Evolutionary conservation across 2,113 vertebrate species (phyloP).

Genomic region (Pachycephala philippinensis): DNA sequence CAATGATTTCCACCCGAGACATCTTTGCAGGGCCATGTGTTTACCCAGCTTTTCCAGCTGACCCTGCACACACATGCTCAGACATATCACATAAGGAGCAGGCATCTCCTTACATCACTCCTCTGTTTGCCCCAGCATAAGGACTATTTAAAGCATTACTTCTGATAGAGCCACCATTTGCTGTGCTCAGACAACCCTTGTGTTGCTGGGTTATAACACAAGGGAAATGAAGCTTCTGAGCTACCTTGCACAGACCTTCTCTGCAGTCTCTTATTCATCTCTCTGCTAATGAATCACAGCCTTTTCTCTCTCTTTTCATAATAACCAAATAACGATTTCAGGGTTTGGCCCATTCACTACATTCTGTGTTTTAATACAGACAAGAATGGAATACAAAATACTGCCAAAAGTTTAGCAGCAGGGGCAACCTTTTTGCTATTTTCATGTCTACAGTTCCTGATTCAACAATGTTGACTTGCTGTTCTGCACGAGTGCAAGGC

Average conservation of each 20-base stretch:
- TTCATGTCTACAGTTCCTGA: background rate
- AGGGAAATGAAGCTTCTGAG: background rate
- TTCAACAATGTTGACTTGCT: background rate
- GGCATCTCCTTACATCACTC: background rate
- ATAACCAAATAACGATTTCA: slow-evolving; percentile 45
- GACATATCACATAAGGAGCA: background rate
- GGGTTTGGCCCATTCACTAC: slow-evolving; percentile 41
- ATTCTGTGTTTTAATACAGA: slow-evolving; percentile 34
- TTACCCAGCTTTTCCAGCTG: background rate
- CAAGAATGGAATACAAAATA: slow-evolving; percentile 42
- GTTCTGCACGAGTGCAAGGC: background rate
- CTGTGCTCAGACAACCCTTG: background rate
- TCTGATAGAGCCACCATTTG: background rate
- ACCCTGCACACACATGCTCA: background rate
- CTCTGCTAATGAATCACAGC: slow-evolving; percentile 21
- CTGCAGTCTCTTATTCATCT: background rate
- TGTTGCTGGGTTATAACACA: background rate
- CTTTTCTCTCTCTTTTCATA: slow-evolving; percentile 3
- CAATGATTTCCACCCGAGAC: background rate
- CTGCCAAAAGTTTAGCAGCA: slow-evolving; percentile 49
- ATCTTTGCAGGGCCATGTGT: background rate
- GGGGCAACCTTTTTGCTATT: slow-evolving; percentile 27
- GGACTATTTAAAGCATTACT: background rate
- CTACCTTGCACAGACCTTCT: background rate
- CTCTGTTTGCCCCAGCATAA: background rate